Percentiles rank a stretch among this genome's conserved stretches.
Evolutionary conservation across 2,113 vertebrate species (phyloP).

Genomic region (Silurus asotus): DNA sequence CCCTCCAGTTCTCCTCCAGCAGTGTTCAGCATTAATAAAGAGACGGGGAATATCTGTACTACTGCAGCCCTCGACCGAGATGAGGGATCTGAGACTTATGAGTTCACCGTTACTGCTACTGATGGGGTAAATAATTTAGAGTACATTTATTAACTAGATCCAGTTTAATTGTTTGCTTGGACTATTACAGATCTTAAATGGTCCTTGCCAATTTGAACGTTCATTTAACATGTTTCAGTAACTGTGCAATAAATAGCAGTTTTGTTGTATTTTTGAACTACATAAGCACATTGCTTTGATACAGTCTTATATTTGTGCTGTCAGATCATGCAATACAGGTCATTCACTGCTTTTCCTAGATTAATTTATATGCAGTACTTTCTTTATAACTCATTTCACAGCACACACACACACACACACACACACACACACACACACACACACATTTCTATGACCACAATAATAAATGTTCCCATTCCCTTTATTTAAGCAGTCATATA

Average conservation of each 20-base stretch:
- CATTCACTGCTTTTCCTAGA: neutral
- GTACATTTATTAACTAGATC: neutral
- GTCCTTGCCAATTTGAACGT: neutral
- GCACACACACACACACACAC: neutral
- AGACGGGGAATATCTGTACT: conserved; percentile 87
- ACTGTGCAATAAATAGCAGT: neutral
- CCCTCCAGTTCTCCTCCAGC: conserved; percentile 71
- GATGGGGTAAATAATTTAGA: conserved; percentile 78
- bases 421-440: neutral
- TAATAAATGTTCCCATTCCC: conserved; percentile 15
- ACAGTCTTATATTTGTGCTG: conserved; percentile 16
- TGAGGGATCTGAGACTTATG: conserved; percentile 79
- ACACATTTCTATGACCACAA: neutral
- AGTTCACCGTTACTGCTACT: conserved; percentile 86
- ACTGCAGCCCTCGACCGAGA: conserved; percentile 81
- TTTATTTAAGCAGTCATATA: conserved; percentile 63
- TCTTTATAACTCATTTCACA: neutral
- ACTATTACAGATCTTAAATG: neutral
- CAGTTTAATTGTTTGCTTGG: too few relatives aligned
- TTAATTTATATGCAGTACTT: conserved; percentile 25
- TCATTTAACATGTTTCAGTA: neutral
- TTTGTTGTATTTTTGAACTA: neutral
- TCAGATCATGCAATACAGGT: neutral
- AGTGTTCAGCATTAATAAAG: conserved; percentile 82
- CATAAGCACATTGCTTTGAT: neutral